Evolutionary conservation across 2,797 vertebrate genomes (phyloP).

Genomic region (Cetoscarus ocellatus): DNA sequence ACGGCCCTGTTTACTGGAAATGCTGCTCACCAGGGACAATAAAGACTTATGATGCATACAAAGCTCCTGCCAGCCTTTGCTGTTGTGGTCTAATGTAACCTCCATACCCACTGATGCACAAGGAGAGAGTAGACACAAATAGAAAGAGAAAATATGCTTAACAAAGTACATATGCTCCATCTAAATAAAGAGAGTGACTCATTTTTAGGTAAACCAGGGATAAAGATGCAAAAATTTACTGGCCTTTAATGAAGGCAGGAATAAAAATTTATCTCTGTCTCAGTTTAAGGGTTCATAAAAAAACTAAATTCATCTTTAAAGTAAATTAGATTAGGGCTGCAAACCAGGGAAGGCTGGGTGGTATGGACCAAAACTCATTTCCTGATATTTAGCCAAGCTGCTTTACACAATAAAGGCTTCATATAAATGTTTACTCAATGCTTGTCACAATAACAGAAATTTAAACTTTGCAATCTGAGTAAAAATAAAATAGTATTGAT

Average conservation of each 20-base stretch:
- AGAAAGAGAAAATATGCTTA: slow-evolving; percentile 25
- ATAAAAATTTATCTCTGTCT: slow-evolving; percentile 32
- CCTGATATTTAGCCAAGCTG: too few species aligned
- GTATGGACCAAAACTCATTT: too few species aligned
- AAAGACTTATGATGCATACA: slow-evolving; percentile 80
- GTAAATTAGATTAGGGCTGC: slow-evolving; percentile 21
- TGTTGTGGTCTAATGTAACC: slow-evolving; percentile 63
- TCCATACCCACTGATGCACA: slow-evolving; percentile 27
- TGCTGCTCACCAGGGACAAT: slow-evolving; percentile 78
- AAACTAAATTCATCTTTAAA: slow-evolving; percentile 48
- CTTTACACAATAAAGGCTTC: too few species aligned
- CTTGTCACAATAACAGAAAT: too few species aligned
- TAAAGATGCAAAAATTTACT: slow-evolving; percentile 32
- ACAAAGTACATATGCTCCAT: slow-evolving; percentile 36
- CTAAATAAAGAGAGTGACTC: slow-evolving; percentile 12
- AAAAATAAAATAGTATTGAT: too few species aligned
- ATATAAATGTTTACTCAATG: too few species aligned
- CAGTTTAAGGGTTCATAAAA: slow-evolving; percentile 31
- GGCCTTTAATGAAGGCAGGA: slow-evolving; percentile 38
- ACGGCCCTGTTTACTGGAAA: slow-evolving; percentile 84
- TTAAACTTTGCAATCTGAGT: too few species aligned
- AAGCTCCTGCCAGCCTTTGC: slow-evolving; percentile 63
- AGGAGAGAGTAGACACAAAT: slow-evolving; percentile 25
- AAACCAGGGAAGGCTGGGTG: neutral
- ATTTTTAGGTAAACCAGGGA: slow-evolving; percentile 29